Base-by-base conservation (phyloP, 2,888 invertebrate genomes). In the Eilema caniola region DNA sequence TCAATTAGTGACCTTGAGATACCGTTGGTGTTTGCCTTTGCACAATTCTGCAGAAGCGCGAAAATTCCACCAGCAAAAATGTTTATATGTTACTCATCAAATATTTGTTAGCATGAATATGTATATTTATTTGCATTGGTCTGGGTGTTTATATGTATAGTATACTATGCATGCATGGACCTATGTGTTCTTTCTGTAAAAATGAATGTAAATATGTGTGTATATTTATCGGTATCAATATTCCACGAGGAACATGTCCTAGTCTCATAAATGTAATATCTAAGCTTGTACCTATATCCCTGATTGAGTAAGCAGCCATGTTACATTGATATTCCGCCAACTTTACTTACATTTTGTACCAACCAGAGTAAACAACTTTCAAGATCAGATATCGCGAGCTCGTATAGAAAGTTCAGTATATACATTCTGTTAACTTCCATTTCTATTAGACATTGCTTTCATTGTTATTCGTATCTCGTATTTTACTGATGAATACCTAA, bases 381-480 rank as follows among this genome's bases (percentile, higher is more conserved):
- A 20, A 53, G 53, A 53, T 53, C 53, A 53, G 20, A 47, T 47
- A 47, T 41, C 47, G n/a, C n/a, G 8, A n/a, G n/a, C n/a, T 53
- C 53, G 53, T 53, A n/a, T 53, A 53, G 53, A 53, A 53, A 53
- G 53, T 53, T 53, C 53, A 53, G n/a, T 53, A 53, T 53, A 10
- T 53, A n/a, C n/a, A 53, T 20, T 20, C 53, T 53, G 10, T 10
- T 53, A 20, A 16, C 53, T n/a, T 3, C n/a, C 53, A 53, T 53
- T 53, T 53, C 53, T 53, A n/a, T 20, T n/a, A n/a, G 53, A 53
- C 10, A 47, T 20, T 20, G n/a, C 20, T 53, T n/a, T n/a, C 53
- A 53, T 53, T 53, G n/a, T 53, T 53, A n/a, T 53, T 53, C n/a
- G n/a, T n/a, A n/a, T 10, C n/a, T 53, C 8, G n/a, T 53, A 0